Base-by-base conservation (phyloP, 2,888 invertebrate genomes). In the Aproaerema taeniolella region DNA sequence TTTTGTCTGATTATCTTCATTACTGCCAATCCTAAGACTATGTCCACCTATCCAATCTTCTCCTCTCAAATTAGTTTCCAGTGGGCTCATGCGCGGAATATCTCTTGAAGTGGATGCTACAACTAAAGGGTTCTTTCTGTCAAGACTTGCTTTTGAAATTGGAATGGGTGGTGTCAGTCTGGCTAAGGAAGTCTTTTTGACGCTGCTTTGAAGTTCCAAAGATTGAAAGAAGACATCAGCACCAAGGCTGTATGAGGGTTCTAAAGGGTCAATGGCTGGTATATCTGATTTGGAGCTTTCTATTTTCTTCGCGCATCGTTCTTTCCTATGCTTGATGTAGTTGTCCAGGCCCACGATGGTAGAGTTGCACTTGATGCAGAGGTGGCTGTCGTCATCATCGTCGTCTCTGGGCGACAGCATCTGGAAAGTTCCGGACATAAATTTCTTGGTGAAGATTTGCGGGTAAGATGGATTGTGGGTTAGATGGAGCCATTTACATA, bases 181-280 rank as follows among this genome's bases (percentile, higher is more conserved):
- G 1, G 88, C 78, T 0, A 89, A 62, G 0, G 87, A 78, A 17
- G 86, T 81, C 47, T 89, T 88, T 53, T 91, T 92, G 0, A 89
- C 86, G 55, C 92, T 93, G 58, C 94, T 94, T 57, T 93, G 93
- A 9, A 95, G 67, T 60, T 94, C 93, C 24, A 96, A 73, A 0
- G 94, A 94, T 25, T 93, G 94, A 58, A 96, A 96, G 72, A 96
- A 96, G 3, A 95, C 92, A 63, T 94, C 94, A 0, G 95, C 95
- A 46, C 93, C 93, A 2, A 93, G 79, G 34, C 88, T 89, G 52
- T 91, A 91, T 43, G 79, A 55, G 40, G 86, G 68, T 64, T 88
- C 75, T 49, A 88, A 49, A 31, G 81, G 42, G 45, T 88, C 73
- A 41, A 82, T 67, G 0, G 75, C 52, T 1, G 77, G 67, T 5